A percentile compares a stretch with the other conserved stretches of the same genome.
Evolutionary conservation across 2,797 vertebrate genomes (phyloP).

Genomic region (Neosilurus mollespiculum): DNA sequence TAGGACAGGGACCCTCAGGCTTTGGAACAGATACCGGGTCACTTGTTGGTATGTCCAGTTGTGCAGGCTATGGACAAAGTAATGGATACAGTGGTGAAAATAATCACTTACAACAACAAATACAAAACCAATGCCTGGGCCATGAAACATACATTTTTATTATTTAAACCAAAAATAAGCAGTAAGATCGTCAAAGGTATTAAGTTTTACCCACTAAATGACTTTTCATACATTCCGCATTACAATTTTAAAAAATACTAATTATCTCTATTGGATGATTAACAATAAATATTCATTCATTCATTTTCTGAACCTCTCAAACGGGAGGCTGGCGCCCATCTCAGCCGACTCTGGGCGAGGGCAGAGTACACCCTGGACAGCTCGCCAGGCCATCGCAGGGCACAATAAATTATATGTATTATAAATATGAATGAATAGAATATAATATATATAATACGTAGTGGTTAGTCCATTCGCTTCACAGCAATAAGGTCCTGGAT

Average conservation of each 20-base stretch:
- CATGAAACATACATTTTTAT: not conserved
- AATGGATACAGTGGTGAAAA: not conserved
- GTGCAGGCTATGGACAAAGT: slow-evolving; percentile 59
- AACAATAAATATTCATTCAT: not conserved
- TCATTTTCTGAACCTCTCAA: too few relatives aligned
- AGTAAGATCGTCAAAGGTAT: not conserved
- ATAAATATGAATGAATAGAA: too few relatives aligned
- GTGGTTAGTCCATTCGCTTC: too few relatives aligned
- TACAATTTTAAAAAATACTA: not conserved
- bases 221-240: not conserved
- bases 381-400: too few relatives aligned
- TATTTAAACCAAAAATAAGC: not conserved
- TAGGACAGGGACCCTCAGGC: slow-evolving; percentile 73
- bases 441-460: too few relatives aligned
- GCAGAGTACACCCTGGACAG: too few relatives aligned
- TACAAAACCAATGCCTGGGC: not conserved
- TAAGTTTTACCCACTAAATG: not conserved
- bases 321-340: too few relatives aligned
- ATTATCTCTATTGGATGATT: not conserved
- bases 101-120: not conserved
- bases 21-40: slow-evolving; percentile 66
- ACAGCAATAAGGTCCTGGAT: too few relatives aligned
- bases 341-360: too few relatives aligned
- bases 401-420: too few relatives aligned
- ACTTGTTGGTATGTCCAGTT: slow-evolving; percentile 72